phyloP scores from a whole-genome alignment of 2,113 vertebrate genomes.

The Narcine bancroftii region DNA sequence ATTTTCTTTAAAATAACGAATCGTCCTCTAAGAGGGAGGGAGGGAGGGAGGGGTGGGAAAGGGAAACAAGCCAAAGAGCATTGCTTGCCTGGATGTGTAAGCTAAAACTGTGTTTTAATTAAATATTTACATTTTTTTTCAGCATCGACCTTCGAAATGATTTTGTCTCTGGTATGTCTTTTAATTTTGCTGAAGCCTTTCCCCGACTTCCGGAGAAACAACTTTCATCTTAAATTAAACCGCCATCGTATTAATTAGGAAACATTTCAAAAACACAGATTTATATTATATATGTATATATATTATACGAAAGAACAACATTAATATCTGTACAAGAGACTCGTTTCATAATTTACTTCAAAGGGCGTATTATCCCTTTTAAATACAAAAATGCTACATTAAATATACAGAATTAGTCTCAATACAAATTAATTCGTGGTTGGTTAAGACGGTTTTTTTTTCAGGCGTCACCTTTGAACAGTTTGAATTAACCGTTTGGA shows the following conservation, averaged over 20 bases:
- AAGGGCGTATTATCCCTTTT: conserved; percentile 97
- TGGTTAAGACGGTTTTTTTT: conserved; percentile 78
- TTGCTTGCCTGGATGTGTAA: conserved; percentile 23
- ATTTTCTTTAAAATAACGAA: conserved; percentile 7
- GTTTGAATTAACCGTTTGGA: conserved; percentile 56
- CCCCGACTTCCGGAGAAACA: conserved; percentile 59
- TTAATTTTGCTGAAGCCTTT: conserved; percentile 48
- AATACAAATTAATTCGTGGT: conserved; percentile 85
- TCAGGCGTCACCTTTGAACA: conserved; percentile 57
- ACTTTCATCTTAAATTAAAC: conserved; percentile 61
- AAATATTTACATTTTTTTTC: conserved; percentile 56
- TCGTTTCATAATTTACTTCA: conserved; percentile 98
- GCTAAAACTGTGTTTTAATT: conserved; percentile 64
- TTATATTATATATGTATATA: conserved; percentile 67
- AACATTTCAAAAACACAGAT: conserved; percentile 67
- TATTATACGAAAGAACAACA: conserved; percentile 62
- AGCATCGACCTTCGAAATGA: conserved; percentile 51
- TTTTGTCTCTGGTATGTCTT: conserved; percentile 50
- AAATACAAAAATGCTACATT: conserved; percentile 99
- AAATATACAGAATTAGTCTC: conserved; percentile 99
- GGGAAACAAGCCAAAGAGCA: conserved; percentile 6
- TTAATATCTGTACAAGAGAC: conserved; percentile 83
- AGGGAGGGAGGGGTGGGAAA: no score
- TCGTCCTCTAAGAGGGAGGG: neutral
- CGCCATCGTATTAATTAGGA: conserved; percentile 65